phyloP scores from a whole-genome alignment of 2,113 vertebrate genomes.

The Setophaga petechia region DNA sequence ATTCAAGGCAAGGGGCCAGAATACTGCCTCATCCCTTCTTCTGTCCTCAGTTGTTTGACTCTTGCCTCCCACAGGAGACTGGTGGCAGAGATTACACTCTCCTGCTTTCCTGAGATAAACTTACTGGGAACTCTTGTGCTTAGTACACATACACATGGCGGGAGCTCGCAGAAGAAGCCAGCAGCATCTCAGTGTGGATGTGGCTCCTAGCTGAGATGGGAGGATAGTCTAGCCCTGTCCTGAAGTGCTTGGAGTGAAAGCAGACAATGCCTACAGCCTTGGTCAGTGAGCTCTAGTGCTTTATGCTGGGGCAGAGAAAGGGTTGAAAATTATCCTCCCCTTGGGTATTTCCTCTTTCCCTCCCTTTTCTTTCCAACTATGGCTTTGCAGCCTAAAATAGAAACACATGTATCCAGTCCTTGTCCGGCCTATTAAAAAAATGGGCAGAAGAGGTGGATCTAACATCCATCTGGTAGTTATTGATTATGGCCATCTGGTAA shows the following conservation, averaged over 20 bases:
- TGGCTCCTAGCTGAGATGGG: not conserved
- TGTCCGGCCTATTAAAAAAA: slow-evolving; percentile 25
- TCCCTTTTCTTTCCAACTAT: not conserved
- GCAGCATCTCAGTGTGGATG: not conserved
- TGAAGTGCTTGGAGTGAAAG: not conserved
- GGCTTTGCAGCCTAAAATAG: slow-evolving; percentile 12
- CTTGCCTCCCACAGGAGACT: not conserved
- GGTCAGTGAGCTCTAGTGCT: not conserved
- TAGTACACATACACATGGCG: not conserved
- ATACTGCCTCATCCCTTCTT: not conserved
- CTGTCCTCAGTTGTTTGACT: not conserved
- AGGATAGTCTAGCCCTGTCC: not conserved
- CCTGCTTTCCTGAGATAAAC: not conserved
- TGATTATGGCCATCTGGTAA: slow-evolving; percentile 77
- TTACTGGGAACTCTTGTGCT: not conserved
- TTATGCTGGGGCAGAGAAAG: not conserved
- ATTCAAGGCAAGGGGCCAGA: not conserved
- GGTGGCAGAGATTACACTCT: not conserved
- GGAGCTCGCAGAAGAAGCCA: not conserved
- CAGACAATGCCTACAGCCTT: not conserved
- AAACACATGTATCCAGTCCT: slow-evolving; percentile 6
- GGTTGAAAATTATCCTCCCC: not conserved
- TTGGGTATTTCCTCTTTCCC: not conserved
- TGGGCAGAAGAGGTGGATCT: slow-evolving; percentile 25
- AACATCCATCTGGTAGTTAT: slow-evolving; percentile 74